phyloP scores from a whole-genome alignment of 2,888 invertebrate genomes.

The Epiblema foenella region DNA sequence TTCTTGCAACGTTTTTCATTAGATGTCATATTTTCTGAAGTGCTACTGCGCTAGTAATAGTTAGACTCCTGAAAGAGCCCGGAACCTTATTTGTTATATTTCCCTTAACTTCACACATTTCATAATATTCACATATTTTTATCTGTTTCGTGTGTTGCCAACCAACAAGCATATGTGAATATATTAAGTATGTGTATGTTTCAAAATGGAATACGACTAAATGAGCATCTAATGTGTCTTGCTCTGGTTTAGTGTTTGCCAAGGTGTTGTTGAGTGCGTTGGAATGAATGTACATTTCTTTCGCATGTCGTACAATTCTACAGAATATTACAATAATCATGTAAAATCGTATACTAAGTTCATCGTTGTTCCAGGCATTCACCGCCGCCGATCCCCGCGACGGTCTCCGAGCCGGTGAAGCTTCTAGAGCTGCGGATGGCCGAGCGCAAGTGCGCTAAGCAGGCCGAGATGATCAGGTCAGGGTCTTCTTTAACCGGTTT shows the following conservation, averaged over 20 bases:
- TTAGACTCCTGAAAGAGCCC: background rate
- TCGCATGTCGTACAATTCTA: too few species aligned
- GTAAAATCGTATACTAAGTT: background rate
- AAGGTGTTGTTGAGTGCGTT: too few species aligned
- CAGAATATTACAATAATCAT: background rate
- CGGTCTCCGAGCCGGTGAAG: slow-evolving; percentile 87
- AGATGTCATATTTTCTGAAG: background rate
- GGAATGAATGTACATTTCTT: too few species aligned
- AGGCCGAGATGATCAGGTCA: slow-evolving; percentile 91
- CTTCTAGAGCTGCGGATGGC: slow-evolving; percentile 92
- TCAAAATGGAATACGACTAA: background rate
- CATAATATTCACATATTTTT: background rate
- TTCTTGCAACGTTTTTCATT: background rate
- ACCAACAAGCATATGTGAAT: background rate
- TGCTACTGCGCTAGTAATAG: background rate
- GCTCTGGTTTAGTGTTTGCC: background rate
- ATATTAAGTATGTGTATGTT: background rate
- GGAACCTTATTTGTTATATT: too few species aligned
- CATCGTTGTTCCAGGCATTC: slow-evolving; percentile 66
- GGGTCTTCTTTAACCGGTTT: background rate
- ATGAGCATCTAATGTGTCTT: background rate
- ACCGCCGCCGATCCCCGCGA: slow-evolving; percentile 78
- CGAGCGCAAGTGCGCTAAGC: slow-evolving; percentile 92
- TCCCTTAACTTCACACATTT: too few species aligned
- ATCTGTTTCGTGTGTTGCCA: background rate